Conservation (phyloP, 2,113 vertebrate genomes). For the Oplegnathus fasciatus region DNA sequence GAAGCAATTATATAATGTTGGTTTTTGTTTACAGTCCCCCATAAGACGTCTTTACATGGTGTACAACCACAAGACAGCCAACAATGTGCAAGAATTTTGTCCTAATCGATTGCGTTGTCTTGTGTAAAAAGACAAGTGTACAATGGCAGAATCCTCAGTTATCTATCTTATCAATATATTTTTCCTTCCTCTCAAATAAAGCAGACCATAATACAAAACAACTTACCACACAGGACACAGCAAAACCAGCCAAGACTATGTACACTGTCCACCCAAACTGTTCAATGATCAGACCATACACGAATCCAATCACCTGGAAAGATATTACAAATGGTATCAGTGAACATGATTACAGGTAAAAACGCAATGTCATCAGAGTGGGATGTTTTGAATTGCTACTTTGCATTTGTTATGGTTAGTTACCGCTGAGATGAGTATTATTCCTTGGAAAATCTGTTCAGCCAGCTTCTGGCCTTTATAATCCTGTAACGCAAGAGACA, state of each 20-base stretch:
- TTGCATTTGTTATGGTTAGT: conserved; percentile 60
- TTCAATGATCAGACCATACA: conserved; percentile 93
- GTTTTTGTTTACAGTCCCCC: not conserved
- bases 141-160: not conserved
- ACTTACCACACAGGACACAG: conserved; percentile 94
- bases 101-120: not conserved
- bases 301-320: conserved; percentile 91
- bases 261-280: conserved; percentile 98
- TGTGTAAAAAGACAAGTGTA: not conserved
- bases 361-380: not conserved
- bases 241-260: conserved; percentile 94
- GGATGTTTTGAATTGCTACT: not conserved
- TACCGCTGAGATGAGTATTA: conserved; percentile 96
- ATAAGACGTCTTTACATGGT: not conserved
- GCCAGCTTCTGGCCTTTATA: conserved; percentile 98
- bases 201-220: not conserved
- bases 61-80: not conserved
- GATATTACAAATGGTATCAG: conserved; percentile 8
- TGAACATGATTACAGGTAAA: conserved; percentile 16
- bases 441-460: conserved; percentile 98
- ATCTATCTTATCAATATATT: not conserved
- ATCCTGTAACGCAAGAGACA: conserved; percentile 84
- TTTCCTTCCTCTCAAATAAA: not conserved
- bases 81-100: not conserved
- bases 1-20: not conserved